phyloP scores from a whole-genome alignment of 2,113 vertebrate species.

The Athene cunicularia region DNA sequence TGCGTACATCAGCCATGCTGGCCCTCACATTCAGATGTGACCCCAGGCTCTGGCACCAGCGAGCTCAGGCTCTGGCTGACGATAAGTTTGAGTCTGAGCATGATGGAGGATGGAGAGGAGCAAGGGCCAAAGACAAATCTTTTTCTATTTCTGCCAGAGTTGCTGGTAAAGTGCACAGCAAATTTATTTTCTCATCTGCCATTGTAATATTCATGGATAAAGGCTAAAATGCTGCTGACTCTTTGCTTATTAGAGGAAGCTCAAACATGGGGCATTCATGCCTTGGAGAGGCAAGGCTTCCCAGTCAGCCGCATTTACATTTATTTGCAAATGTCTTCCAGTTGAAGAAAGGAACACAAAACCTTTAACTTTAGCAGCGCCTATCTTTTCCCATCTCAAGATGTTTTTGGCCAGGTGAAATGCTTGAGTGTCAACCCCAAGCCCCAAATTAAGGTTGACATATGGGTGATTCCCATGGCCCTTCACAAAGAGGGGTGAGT shows the following conservation, averaged over 20 bases:
- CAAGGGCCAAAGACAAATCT: background rate
- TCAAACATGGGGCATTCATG: accelerated
- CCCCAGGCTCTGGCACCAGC: background rate
- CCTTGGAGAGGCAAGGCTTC: background rate
- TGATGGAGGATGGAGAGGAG: background rate
- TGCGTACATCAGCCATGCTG: accelerated
- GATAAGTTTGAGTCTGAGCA: background rate
- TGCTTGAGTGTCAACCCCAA: no score
- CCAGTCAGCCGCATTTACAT: background rate
- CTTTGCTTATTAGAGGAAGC: background rate
- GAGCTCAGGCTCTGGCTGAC: background rate
- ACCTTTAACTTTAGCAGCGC: background rate
- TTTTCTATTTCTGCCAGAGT: background rate
- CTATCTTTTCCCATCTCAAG: background rate
- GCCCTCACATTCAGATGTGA: accelerated
- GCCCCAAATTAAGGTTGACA: no score
- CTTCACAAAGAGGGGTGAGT: no score
- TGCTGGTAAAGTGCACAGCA: background rate
- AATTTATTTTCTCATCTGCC: background rate
- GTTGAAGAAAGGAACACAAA: background rate
- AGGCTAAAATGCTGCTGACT: background rate
- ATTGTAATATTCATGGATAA: background rate
- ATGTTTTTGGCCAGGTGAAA: background rate
- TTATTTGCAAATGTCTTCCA: background rate
- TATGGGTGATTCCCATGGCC: no score